phyloP scores from a whole-genome alignment of 2,113 vertebrate species.

The Etia nguti region DNA sequence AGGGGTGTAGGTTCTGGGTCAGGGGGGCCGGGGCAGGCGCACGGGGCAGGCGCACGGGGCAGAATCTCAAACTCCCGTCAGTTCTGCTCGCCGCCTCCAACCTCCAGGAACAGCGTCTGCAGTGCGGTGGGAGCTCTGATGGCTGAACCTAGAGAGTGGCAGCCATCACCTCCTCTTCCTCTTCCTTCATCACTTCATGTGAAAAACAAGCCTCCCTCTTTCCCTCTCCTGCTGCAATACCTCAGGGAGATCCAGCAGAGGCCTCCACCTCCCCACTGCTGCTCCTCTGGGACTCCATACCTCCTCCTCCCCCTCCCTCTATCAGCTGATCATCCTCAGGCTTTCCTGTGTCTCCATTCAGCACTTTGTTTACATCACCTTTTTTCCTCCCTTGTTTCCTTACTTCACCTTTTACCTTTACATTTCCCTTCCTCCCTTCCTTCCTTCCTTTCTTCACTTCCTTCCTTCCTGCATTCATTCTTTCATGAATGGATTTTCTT shows the following conservation, averaged over 20 bases:
- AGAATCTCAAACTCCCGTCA: not conserved
- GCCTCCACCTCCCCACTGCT: slow-evolving; percentile 73
- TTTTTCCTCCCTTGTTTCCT: not conserved
- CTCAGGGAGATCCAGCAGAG: slow-evolving; percentile 75
- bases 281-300: slow-evolving; percentile 32
- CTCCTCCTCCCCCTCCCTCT: not conserved
- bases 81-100: not conserved
- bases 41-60: not conserved
- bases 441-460: not conserved
- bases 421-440: not conserved
- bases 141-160: not conserved
- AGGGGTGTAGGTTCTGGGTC: not conserved
- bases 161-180: not conserved
- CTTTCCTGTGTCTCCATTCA: not conserved
- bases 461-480: not conserved
- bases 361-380: not conserved
- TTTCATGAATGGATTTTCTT: not conserved
- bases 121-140: not conserved
- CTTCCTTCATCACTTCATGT: not conserved
- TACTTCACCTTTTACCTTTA: not conserved
- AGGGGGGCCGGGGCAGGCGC: not conserved
- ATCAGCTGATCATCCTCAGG: not conserved
- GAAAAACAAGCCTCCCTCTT: not conserved
- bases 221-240: slow-evolving; percentile 62
- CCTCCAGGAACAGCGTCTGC: not conserved